Evolutionary conservation across 2,888 invertebrate species (phyloP).

Genomic region (Aphodius granarius): DNA sequence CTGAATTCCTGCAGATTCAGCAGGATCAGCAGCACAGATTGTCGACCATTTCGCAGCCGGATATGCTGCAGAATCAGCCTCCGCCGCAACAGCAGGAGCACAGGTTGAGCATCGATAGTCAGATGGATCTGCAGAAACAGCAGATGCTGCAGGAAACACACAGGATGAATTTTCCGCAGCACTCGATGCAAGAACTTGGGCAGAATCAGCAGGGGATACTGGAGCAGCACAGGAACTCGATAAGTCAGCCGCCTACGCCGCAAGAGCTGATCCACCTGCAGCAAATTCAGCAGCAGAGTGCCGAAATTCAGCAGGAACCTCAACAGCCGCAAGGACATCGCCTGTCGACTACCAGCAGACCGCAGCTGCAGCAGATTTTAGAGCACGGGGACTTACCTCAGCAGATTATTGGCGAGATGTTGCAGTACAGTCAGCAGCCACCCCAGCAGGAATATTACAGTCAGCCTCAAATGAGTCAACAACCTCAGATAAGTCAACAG

Average conservation of each 20-base stretch:
- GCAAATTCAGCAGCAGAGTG: conserved; percentile 30
- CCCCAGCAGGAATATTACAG: conserved; percentile 26
- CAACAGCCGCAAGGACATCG: conserved; percentile 32
- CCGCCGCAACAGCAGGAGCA: conserved; percentile 36
- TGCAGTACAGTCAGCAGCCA: conserved; percentile 6
- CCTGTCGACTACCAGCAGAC: conserved; percentile 28
- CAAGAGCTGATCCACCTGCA: conserved; percentile 37
- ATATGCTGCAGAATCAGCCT: conserved; percentile 38
- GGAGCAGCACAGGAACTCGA: conserved; percentile 36
- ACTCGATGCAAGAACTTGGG: conserved; percentile 34
- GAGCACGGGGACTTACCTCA: conserved; percentile 28
- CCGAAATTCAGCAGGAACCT: conserved; percentile 36
- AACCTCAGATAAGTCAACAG: conserved; percentile 22
- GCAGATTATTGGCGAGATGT: conserved; percentile 25
- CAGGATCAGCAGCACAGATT: conserved; percentile 47
- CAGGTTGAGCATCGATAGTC: conserved; percentile 49
- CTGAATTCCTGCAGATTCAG: conserved; percentile 38
- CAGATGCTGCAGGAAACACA: conserved; percentile 43
- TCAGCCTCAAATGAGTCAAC: conserved; percentile 29
- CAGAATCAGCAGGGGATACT: conserved; percentile 30
- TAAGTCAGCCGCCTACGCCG: conserved; percentile 35
- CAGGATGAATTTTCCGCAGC: conserved; percentile 32
- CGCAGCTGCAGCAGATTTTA: conserved; percentile 34
- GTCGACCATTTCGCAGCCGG: conserved; percentile 50
- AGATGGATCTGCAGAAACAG: conserved; percentile 45